These are phyloP conservation scores for Nycticebus coucang DNA, from an alignment of 2,113 vertebrate genomes.

Conservation along the genomic window DNA sequence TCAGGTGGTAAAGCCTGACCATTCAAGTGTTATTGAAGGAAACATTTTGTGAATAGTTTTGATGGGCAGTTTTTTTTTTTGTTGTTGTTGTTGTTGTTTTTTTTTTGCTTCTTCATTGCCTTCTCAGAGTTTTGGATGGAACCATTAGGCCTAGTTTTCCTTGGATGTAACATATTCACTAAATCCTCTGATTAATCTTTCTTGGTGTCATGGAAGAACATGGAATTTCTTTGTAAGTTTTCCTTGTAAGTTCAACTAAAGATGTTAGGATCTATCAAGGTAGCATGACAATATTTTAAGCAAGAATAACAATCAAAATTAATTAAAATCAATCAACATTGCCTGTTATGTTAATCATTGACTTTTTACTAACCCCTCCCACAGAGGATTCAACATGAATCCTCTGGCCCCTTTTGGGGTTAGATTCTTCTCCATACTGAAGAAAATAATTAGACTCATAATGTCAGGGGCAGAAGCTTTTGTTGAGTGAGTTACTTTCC, in stretches of 20 bases:
- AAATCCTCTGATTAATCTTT: slow-evolving; percentile 15
- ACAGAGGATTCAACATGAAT: neutral
- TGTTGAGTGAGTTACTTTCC: neutral
- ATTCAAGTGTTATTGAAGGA: slow-evolving; percentile 39
- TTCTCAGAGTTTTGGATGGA: slow-evolving; percentile 36
- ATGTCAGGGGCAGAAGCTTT: neutral
- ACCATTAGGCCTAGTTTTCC: slow-evolving; percentile 3
- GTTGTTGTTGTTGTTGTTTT: neutral
- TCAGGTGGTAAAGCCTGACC: neutral
- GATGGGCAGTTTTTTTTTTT: neutral
- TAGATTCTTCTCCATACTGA: neutral
- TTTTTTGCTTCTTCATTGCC: neutral
- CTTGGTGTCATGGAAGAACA: neutral
- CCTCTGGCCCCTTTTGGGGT: neutral
- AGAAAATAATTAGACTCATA: neutral
- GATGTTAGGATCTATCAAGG: neutral
- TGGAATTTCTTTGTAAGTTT: neutral
- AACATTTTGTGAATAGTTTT: slow-evolving; percentile 40
- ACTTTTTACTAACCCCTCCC: neutral
- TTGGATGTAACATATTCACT: neutral
- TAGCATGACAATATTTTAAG: neutral
- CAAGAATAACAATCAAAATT: neutral
- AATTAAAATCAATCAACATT: neutral
- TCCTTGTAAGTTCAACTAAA: slow-evolving; percentile 17
- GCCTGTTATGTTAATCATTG: neutral